A percentile compares a stretch with the other conserved stretches of the same genome.
Conservation (phyloP, 1,140 invertebrate genomes). For the Lepidurus arcticus region DNA sequence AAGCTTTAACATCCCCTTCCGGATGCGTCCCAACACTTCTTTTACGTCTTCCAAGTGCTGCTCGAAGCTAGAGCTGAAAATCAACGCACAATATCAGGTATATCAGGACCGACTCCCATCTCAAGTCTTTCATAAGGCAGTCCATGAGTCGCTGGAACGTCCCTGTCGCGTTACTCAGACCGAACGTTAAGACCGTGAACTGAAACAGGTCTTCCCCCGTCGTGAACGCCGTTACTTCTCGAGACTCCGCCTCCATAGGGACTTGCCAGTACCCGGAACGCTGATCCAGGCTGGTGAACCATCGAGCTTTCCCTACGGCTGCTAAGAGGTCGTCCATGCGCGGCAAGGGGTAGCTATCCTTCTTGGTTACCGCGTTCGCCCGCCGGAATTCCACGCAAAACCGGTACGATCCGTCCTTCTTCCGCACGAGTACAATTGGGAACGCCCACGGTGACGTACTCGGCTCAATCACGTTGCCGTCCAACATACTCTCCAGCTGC, state of each 20-base stretch:
- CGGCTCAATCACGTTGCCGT: not conserved
- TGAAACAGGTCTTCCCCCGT: conserved; percentile 39
- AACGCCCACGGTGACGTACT: conserved; percentile 39
- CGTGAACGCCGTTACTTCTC: conserved; percentile 49
- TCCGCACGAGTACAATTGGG: conserved; percentile 41
- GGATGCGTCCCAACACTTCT: conserved; percentile 21
- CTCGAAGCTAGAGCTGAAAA: conserved; percentile 24
- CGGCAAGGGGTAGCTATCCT: conserved; percentile 48
- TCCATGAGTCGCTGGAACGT: conserved; percentile 37
- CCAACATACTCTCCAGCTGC: conserved; percentile 26
- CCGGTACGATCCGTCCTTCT: conserved; percentile 43
- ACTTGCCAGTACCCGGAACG: conserved; percentile 48
- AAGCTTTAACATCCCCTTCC: not conserved
- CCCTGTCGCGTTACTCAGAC: conserved; percentile 36
- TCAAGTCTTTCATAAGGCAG: conserved; percentile 34
- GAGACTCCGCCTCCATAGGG: conserved; percentile 40
- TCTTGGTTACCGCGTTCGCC: conserved; percentile 43
- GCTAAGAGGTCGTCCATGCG: conserved; percentile 45
- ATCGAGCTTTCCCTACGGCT: conserved; percentile 39
- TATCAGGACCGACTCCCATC: conserved; percentile 28
- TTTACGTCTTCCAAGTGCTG: not conserved
- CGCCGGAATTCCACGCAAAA: too few relatives aligned
- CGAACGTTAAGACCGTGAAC: conserved; percentile 38
- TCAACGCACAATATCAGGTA: not conserved
- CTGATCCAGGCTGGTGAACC: conserved; percentile 45